Percentiles rank a stretch among this genome's conserved stretches.
phyloP scores from a whole-genome alignment of 2,888 invertebrate species.

The Hypselothyrea guttata region DNA sequence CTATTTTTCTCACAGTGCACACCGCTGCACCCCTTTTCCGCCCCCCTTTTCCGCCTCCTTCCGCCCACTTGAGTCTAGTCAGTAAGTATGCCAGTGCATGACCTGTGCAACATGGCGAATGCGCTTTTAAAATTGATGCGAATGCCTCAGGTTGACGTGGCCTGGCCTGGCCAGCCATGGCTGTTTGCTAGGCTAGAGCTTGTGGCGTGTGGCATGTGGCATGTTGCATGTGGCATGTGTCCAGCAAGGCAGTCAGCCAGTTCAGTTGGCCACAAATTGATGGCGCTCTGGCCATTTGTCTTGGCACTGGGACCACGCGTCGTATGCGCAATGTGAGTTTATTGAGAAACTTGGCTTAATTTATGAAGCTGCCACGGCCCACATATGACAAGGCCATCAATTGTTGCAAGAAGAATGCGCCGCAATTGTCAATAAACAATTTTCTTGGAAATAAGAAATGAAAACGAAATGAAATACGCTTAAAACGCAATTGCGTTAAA shows the following conservation, averaged over 20 bases:
- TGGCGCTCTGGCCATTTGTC: slow-evolving; percentile 27
- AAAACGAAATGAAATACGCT: slow-evolving; percentile 29
- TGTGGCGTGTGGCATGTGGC: neutral
- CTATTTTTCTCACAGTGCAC: no score
- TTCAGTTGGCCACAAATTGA: slow-evolving; percentile 41
- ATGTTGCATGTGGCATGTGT: slow-evolving; percentile 6
- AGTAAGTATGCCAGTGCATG: slow-evolving; percentile 50
- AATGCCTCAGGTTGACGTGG: slow-evolving; percentile 29
- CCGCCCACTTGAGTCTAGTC: neutral
- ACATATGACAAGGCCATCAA: slow-evolving; percentile 57
- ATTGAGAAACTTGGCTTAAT: slow-evolving; percentile 69
- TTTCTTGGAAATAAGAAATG: slow-evolving; percentile 12
- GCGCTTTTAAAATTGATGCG: slow-evolving; percentile 64
- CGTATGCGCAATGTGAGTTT: slow-evolving; percentile 67
- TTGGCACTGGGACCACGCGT: slow-evolving; percentile 29
- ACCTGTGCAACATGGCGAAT: slow-evolving; percentile 57
- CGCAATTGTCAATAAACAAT: slow-evolving; percentile 68
- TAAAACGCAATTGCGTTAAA: slow-evolving; percentile 74
- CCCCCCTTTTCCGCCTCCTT: neutral
- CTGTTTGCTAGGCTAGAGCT: neutral
- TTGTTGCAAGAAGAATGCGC: slow-evolving; percentile 64
- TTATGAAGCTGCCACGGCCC: slow-evolving; percentile 45
- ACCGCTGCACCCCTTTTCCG: neutral
- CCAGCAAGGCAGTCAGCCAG: slow-evolving; percentile 1
- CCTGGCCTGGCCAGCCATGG: no score